Evolutionary conservation across 1,140 invertebrate genomes (phyloP).

Genomic region (Marisa cornuarietis): DNA sequence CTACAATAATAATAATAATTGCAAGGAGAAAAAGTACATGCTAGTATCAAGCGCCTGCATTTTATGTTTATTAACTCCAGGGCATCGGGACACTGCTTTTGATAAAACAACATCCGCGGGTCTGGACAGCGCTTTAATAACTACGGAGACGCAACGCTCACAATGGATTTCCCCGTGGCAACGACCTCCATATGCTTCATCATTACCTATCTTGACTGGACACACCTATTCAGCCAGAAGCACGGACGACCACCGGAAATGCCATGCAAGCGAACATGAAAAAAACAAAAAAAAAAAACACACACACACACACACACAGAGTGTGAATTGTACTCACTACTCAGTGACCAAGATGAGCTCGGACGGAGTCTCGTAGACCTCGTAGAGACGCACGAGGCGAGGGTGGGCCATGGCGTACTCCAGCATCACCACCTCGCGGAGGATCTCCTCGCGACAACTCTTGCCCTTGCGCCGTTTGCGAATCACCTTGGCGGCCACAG

Average conservation of each 20-base stretch:
- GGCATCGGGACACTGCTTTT: no score
- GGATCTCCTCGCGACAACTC: constrained; percentile 58
- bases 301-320: background rate
- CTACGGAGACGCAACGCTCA: no score
- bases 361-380: constrained; percentile 83
- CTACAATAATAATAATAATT: no score
- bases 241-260: background rate
- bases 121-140: no score
- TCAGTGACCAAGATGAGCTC: constrained; percentile 90
- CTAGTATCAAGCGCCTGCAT: no score
- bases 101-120: no score
- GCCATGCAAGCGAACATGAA: background rate
- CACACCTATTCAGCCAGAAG: no score
- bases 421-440: constrained; percentile 89
- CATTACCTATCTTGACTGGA: no score
- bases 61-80: no score
- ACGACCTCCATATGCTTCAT: no score
- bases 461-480: constrained; percentile 79
- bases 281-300: background rate
- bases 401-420: constrained; percentile 81
- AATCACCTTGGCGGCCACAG: constrained; percentile 95
- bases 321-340: constrained; percentile 74
- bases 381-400: constrained; percentile 85
- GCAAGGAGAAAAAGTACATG: no score
- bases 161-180: no score